Evolutionary conservation across 1,140 invertebrate species (phyloP), one percentile per base, ranked within the genome.

Genomic region (Euborellia annulipes): DNA sequence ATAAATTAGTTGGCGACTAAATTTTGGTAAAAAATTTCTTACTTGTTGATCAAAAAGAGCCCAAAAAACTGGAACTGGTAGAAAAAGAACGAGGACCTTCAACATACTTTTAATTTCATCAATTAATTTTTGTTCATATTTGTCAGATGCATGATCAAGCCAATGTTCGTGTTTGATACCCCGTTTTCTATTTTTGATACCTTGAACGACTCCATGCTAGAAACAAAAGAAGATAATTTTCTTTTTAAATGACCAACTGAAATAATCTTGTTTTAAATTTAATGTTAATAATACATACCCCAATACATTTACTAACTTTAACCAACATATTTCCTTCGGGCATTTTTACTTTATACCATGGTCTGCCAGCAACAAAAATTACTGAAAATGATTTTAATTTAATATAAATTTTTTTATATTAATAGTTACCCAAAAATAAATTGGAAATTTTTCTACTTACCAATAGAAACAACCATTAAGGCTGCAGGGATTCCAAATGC

Each of bases 401-500:
- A n/a, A 27, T 27, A 27, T 11, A 27, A 27, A 6, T 27, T 27
- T 27, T 27, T 11, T 27, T 27, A 6, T n/a, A n/a, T n/a, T n/a
- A n/a, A n/a, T n/a, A n/a, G n/a, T n/a, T n/a, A n/a, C n/a, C n/a
- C n/a, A n/a, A n/a, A n/a, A n/a, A n/a, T n/a, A n/a, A n/a, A n/a
- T n/a, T n/a, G n/a, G n/a, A n/a, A n/a, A n/a, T n/a, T n/a, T n/a
- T n/a, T n/a, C n/a, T n/a, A n/a, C 68, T 71, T 69, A 86, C 83
- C 56, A 41, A 87, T 71, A 1, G 88, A 85, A 17, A 82, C 43
- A 9, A 85, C 57, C 87, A 94, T 91, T 0, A 94, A 67, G 41
- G 83, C 51, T 7, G 89, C 85, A 0, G 93, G 91, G 3, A 96
- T 74, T 2, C 89, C 83, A 64, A 97, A 98, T 0, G 92, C 90